phyloP scores from a whole-genome alignment of 2,113 vertebrate species.

The Bubo blakistoni region DNA sequence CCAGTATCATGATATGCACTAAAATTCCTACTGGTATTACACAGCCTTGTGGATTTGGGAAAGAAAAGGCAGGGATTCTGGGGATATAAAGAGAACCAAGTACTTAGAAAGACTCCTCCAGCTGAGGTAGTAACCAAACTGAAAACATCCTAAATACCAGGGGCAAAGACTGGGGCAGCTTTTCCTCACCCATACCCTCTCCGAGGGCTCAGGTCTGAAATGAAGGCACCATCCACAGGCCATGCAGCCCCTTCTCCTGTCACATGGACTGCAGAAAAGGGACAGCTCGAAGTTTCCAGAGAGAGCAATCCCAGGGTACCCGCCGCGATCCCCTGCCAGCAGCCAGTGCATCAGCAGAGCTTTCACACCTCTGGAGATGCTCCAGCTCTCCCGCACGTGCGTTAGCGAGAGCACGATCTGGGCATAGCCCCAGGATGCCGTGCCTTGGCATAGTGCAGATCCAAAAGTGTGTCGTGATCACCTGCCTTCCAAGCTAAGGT shows the following conservation, averaged over 20 bases:
- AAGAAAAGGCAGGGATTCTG: neutral
- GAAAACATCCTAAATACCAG: neutral
- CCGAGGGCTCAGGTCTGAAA: neutral
- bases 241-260: neutral
- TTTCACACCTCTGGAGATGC: neutral
- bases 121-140: neutral
- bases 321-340: fast-evolving
- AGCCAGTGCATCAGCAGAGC: neutral
- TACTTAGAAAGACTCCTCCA: neutral
- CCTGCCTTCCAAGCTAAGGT: neutral
- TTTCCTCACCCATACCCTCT: neutral
- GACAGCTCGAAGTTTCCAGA: neutral
- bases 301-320: neutral
- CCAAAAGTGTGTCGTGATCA: fast-evolving
- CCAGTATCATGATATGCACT: neutral
- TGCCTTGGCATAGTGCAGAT: neutral
- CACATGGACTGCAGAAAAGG: neutral
- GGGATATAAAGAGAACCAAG: neutral
- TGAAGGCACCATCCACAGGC: neutral
- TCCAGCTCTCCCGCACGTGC: fast-evolving
- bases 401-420: fast-evolving
- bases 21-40: neutral
- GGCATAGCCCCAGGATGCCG: neutral
- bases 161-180: neutral
- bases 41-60: neutral